phyloP scores from a whole-genome alignment of 35 echinoderm and acorn worm species.

The Lytechinus pictus region DNA sequence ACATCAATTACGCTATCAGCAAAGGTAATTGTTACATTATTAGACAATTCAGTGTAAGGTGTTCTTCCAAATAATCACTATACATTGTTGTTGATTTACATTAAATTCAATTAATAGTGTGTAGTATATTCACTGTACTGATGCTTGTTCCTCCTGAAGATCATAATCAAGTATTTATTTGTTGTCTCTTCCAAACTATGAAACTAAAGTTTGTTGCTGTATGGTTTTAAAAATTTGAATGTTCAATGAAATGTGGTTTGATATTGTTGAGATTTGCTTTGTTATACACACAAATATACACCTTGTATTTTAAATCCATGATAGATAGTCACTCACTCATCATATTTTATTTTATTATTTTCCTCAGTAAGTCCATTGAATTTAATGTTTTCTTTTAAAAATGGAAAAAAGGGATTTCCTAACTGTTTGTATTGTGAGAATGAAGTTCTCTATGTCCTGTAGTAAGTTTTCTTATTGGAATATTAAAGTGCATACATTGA shows the following conservation, averaged over 20 bases:
- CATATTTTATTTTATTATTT: too few relatives aligned
- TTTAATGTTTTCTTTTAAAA: too few relatives aligned
- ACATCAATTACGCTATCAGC: slow-evolving; percentile 67
- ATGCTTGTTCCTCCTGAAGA: neutral
- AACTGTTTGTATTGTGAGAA: too few relatives aligned
- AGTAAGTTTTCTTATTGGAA: too few relatives aligned
- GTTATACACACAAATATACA: neutral
- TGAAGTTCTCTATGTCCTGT: too few relatives aligned
- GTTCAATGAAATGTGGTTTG: neutral
- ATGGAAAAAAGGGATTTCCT: too few relatives aligned
- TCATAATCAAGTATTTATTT: neutral
- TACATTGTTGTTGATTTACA: too few relatives aligned
- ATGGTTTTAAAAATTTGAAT: neutral
- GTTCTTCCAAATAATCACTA: too few relatives aligned
- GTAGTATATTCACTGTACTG: neutral
- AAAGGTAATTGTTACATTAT: slow-evolving; percentile 51
- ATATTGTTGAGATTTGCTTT: neutral
- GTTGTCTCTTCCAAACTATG: neutral
- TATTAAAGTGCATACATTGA: too few relatives aligned
- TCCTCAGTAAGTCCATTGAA: too few relatives aligned
- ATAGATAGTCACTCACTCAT: too few relatives aligned
- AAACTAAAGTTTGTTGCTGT: neutral
- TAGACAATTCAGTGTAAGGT: neutral
- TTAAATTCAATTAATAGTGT: neutral
- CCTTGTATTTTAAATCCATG: neutral